Evolutionary conservation across 2,113 vertebrate genomes (phyloP), one percentile per base, ranked within the genome.

Genomic region (Atherinomorus stipes): DNA sequence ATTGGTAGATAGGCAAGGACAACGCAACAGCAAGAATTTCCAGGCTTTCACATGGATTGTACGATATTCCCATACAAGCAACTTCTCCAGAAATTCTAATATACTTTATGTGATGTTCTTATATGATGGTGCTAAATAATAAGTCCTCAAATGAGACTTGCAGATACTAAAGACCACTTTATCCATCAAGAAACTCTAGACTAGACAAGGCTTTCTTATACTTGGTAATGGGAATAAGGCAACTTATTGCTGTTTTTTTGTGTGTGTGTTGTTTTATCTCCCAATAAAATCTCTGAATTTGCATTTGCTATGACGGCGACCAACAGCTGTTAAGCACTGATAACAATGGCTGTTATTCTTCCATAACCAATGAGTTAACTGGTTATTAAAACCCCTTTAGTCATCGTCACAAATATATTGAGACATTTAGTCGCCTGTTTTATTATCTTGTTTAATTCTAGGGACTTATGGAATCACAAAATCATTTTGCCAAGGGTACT

Each of bases 301-400:
- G 18, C 28, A 31, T 31, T 31, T 10, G 28, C 2, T 2, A 19
- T 16, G 44, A 47, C 44, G n/a, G 26, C 1, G 31, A 34, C 9
- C 31, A 8, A 9, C 31, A 34, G 31, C 31, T 34, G 31, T 31
- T 31, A 31, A 31, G 28, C 28, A 31, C 28, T 4, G 7, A 34
- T 34, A 1, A 42, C 22, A 26, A 51, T 53, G 42, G 64, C 50
- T 53, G 22, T 53, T 42, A 66, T 7, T 40, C 23, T 53, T 13
- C 42, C 42, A 44, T 16, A 38, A 23, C 63, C 26, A 34, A 11
- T 28, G n/a, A 66, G 26, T 18, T 37, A 68, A 23, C 58, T 53
- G n/a, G 47, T 44, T 25, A 40, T 64, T 59, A 23, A 50, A 58
- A 59, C 58, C 9, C 15, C 26, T 50, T 59, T 49, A 38, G 15